Base-by-base conservation (phyloP, 2,113 vertebrate species). In the Patagioenas fasciata region DNA sequence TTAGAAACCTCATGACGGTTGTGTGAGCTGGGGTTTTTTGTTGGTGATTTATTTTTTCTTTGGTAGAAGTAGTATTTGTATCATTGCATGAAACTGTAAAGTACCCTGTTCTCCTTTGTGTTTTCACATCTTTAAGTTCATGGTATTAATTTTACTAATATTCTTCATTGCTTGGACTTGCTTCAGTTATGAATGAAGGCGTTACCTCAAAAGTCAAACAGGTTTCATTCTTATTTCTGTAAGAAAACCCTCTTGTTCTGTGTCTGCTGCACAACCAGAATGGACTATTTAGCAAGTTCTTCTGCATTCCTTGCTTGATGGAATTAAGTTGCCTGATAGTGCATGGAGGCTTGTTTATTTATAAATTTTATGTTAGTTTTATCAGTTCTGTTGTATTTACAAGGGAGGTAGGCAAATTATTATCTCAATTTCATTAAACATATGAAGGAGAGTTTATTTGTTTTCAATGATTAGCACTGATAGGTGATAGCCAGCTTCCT, bases 1-100 rank as follows among this genome's bases (percentile, higher is more conserved):
- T 70, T 67, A 62, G 69, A 91, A 91, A 60, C 34, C 48, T 91
- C 14, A 28, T 85, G 72, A 44, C 56, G 58, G 34, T 93, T 72
- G 10, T 81, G 70, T 26, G 92, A 89, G 13, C 56, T 82, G 81
- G 67, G 53, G 1, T 2, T 67, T 91, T 87, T 80, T 74, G n/a
- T 72, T 77, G 32, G 61, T 31, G 54, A 11, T 26, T 42, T 34
- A 48, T 12, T 57, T 34, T 57, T 64, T 61, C 40, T 85, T 71
- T 51, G 3, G 48, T 66, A 66, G 38, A n/a, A 51, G 42, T 58
- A 50, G 24, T 50, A 34, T 61, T 80, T 38, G 50, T 67, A 40
- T 82, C 44, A 72, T 79, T 89, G 91, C 88, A 69, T 95, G 91
- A 81, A 19, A 31, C 73, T n/a, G 31, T 89, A 5, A 93, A 96